phyloP scores from a whole-genome alignment of 2,113 vertebrate genomes.

The Nibea coibor region DNA sequence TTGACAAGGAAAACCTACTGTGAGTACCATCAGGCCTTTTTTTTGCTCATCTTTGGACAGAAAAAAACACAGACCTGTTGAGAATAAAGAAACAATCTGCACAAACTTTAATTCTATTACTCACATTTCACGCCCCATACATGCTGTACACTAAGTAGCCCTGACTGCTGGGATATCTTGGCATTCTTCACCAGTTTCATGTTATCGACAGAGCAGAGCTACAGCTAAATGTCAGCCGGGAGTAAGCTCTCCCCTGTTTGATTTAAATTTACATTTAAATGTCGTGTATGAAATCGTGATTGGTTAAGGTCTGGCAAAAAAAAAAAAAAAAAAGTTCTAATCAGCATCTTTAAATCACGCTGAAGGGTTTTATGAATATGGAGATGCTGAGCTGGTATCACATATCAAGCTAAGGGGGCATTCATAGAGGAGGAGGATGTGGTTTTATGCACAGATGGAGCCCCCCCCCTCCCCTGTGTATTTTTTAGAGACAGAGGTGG shows the following conservation, averaged over 20 bases:
- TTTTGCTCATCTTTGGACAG: constrained; percentile 9
- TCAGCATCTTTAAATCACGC: constrained; percentile 61
- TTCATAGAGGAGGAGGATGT: constrained; percentile 38
- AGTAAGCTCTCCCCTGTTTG: constrained; percentile 18
- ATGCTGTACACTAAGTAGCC: constrained; percentile 31
- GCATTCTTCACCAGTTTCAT: constrained; percentile 30
- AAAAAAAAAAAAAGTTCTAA: constrained; percentile 49
- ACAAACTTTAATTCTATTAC: constrained; percentile 22
- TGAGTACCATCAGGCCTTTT: constrained; percentile 80
- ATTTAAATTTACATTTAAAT: constrained; percentile 52
- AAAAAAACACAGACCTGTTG: constrained; percentile 12
- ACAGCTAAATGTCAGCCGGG: constrained; percentile 43
- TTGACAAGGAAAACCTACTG: constrained; percentile 95
- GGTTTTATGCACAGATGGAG: constrained; percentile 6
- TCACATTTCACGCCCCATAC: constrained; percentile 31
- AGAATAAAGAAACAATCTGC: neutral
- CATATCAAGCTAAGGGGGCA: constrained; percentile 26
- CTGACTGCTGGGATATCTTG: constrained; percentile 8
- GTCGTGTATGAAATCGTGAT: constrained; percentile 40
- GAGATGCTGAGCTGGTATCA: constrained; percentile 39
- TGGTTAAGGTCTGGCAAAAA: constrained; percentile 33
- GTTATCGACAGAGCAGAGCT: constrained; percentile 30
- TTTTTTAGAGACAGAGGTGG: constrained; percentile 1
- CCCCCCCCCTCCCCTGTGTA: too few relatives aligned
- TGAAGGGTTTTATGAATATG: constrained; percentile 60